These are phyloP conservation scores for Capromys pilorides DNA, from an alignment of 2,797 vertebrate genomes.

Conservation along the genomic window DNA sequence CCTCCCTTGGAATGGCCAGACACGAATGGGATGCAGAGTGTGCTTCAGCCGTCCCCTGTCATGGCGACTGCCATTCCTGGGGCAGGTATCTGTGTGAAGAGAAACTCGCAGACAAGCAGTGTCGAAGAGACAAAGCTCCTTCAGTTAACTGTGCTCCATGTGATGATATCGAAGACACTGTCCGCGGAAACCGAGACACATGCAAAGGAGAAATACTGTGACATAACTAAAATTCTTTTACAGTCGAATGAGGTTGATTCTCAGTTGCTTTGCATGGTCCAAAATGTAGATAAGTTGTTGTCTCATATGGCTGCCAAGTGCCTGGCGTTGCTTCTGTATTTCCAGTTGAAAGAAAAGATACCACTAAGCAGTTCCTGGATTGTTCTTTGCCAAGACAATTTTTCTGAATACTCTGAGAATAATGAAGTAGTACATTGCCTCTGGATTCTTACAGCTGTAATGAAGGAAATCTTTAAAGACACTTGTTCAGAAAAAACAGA, in stretches of 20 bases:
- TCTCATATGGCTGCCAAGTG: conserved; percentile 91
- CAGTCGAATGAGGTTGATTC: conserved; percentile 78
- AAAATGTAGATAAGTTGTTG: conserved; percentile 85
- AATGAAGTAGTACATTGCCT: conserved; percentile 84
- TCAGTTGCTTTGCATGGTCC: conserved; percentile 84
- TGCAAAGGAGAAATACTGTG: conserved; percentile 78
- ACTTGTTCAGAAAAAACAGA: conserved; percentile 83
- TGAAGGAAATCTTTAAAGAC: conserved; percentile 87
- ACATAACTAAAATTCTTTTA: conserved; percentile 79
- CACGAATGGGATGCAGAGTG: accelerated
- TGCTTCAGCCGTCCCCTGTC: not conserved
- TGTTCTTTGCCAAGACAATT: conserved; percentile 84
- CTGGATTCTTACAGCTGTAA: conserved; percentile 86
- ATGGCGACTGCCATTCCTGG: accelerated
- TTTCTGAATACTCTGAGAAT: conserved; percentile 78
- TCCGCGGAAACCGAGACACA: conserved; percentile 62
- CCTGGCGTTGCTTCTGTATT: conserved; percentile 85
- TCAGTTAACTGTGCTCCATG: conserved; percentile 87
- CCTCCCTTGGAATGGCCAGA: not conserved
- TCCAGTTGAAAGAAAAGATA: conserved; percentile 86
- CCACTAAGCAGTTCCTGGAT: conserved; percentile 86
- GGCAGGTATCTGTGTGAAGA: not conserved
- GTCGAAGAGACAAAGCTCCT: conserved; percentile 82
- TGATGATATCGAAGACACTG: conserved; percentile 81
- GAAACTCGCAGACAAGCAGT: not conserved